These are phyloP conservation scores for Nasua narica DNA, from an alignment of 2,797 vertebrate genomes.

Conservation along the genomic window DNA sequence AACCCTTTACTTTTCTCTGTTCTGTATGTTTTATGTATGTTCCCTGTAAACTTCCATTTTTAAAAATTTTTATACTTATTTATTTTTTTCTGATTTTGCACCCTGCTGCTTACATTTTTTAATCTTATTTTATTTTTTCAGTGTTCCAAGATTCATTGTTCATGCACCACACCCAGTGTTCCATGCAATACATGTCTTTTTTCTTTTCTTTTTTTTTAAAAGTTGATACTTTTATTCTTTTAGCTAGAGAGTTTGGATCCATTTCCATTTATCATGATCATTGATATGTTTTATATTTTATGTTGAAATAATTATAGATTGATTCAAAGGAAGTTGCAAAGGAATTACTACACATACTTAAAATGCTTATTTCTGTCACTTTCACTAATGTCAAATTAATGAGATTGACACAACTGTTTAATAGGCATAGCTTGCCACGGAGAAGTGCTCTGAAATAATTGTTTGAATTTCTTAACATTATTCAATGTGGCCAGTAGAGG, in stretches of 20 bases:
- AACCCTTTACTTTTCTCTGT: background rate
- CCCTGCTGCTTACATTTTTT: too few species aligned
- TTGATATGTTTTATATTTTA: background rate
- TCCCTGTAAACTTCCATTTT: background rate
- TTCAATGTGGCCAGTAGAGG: conserved; percentile 60
- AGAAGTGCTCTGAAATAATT: background rate
- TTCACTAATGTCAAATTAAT: background rate
- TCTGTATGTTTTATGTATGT: background rate
- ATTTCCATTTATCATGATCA: background rate
- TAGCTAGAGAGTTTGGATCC: background rate
- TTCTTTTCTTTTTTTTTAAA: background rate
- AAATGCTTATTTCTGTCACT: background rate
- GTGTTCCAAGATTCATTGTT: too few species aligned
- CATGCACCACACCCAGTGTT: too few species aligned
- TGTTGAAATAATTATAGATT: background rate
- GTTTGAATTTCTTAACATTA: background rate
- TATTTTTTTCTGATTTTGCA: too few species aligned
- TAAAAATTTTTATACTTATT: too few species aligned
- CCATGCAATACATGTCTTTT: too few species aligned
- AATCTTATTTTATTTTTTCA: too few species aligned
- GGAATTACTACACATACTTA: background rate
- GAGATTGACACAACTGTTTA: background rate
- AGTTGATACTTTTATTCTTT: background rate
- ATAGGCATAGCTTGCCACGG: background rate
- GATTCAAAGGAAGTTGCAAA: background rate